phyloP scores from a whole-genome alignment of 2,113 vertebrate species.

The Vireo altiloquus region DNA sequence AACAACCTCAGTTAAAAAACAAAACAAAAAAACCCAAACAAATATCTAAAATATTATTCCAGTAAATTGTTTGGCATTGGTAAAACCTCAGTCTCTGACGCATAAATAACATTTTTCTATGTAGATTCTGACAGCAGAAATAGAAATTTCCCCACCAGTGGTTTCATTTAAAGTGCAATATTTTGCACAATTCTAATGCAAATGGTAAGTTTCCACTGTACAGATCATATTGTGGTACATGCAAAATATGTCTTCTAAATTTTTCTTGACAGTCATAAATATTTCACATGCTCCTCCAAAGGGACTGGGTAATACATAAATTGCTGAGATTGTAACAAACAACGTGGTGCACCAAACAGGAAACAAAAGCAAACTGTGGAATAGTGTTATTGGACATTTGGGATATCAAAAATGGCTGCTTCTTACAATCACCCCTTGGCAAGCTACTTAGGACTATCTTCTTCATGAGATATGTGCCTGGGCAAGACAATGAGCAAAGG shows the following conservation, averaged over 20 bases:
- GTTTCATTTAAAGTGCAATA: neutral
- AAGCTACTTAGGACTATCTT: neutral
- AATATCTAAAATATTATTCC: neutral
- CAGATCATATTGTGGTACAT: neutral
- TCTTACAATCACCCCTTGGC: neutral
- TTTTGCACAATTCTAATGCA: neutral
- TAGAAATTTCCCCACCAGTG: neutral
- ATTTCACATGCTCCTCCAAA: neutral
- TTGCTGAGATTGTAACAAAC: constrained; percentile 2
- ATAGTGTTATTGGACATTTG: neutral
- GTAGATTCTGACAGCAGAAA: neutral
- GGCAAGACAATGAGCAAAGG: neutral
- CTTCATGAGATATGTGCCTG: neutral
- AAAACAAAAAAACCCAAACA: neutral
- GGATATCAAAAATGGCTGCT: neutral
- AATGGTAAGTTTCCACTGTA: neutral
- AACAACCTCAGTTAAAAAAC: neutral
- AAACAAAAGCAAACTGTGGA: constrained; percentile 7
- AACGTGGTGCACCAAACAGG: neutral
- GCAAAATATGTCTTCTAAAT: constrained; percentile 5
- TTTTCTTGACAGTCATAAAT: constrained; percentile 34
- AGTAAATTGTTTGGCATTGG: neutral
- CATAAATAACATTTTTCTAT: neutral
- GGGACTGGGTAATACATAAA: neutral
- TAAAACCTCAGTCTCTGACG: neutral